phyloP scores from a whole-genome alignment of 2,113 vertebrate species.

The Sinocyclocheilus anshuiensis region DNA sequence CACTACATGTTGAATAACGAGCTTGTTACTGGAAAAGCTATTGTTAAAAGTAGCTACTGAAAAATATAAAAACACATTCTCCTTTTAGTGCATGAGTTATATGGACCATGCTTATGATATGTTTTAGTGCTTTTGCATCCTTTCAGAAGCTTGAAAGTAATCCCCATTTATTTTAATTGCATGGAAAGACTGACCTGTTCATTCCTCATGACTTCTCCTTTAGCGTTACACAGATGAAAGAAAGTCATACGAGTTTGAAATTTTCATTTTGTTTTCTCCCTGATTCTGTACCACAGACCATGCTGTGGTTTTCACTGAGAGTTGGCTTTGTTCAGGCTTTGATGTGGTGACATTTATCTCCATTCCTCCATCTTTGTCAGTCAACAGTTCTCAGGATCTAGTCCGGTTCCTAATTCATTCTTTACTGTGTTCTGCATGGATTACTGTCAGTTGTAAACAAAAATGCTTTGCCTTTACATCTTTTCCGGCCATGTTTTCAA shows the following conservation, averaged over 20 bases:
- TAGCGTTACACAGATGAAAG: not conserved
- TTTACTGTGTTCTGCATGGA: not conserved
- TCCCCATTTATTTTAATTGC: not conserved
- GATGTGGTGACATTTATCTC: constrained; percentile 27
- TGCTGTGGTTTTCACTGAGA: not conserved
- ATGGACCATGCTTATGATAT: not conserved
- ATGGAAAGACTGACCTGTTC: not conserved
- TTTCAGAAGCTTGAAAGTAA: not conserved
- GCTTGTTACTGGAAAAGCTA: not conserved
- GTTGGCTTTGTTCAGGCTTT: not conserved
- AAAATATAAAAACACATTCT: not conserved
- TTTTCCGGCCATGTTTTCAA: constrained; percentile 7
- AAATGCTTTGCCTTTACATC: not conserved
- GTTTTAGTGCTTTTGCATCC: not conserved
- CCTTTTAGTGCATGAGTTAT: not conserved
- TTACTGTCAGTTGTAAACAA: not conserved
- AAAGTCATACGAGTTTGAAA: not conserved
- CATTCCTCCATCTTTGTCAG: constrained; percentile 24
- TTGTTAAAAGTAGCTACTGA: not conserved
- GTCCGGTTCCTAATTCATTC: not conserved
- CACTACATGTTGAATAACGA: not conserved
- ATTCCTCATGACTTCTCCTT: not conserved
- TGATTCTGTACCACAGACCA: not conserved
- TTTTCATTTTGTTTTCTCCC: not conserved
- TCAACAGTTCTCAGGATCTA: not conserved